Evolutionary conservation across 2,888 invertebrate species (phyloP).

Genomic region (Belgica antarctica): DNA sequence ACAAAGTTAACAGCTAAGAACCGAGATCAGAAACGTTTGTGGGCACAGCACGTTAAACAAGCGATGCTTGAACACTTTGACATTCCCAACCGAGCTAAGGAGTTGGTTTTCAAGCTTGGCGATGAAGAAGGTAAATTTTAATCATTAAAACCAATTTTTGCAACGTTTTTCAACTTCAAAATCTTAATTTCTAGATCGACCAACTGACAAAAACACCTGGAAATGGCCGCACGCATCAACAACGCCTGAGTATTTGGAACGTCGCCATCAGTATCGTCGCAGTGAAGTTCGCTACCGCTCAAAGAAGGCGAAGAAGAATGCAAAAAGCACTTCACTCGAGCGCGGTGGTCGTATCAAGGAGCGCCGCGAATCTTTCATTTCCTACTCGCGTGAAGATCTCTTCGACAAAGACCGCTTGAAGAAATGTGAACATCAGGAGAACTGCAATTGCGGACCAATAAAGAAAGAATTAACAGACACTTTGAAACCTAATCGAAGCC

Average conservation of each 20-base stretch:
- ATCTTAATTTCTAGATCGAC: conserved; percentile 51
- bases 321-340: conserved; percentile 41
- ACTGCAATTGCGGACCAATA: conserved; percentile 44
- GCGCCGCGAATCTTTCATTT: conserved; percentile 40
- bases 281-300: conserved; percentile 56
- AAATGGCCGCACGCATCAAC: conserved; percentile 59
- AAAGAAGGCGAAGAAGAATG: conserved; percentile 53
- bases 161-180: not conserved
- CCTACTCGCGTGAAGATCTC: conserved; percentile 38
- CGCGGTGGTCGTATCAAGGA: conserved; percentile 26
- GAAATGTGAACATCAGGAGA: conserved; percentile 41
- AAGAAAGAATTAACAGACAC: conserved; percentile 44
- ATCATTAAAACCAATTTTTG: not conserved
- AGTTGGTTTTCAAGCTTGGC: conserved; percentile 72
- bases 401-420: conserved; percentile 24
- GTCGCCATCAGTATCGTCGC: conserved; percentile 72
- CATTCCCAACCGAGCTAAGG: conserved; percentile 91
- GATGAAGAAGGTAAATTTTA: conserved; percentile 61
- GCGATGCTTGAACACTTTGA: conserved; percentile 94
- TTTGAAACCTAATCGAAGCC: conserved; percentile 48
- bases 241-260: conserved; percentile 87
- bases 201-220: conserved; percentile 55
- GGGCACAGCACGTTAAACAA: conserved; percentile 59
- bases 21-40: conserved; percentile 56
- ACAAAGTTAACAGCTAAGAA: conserved; percentile 64